Evolutionary conservation across 1,140 invertebrate species (phyloP).

Genomic region (Euwallacea similis): DNA sequence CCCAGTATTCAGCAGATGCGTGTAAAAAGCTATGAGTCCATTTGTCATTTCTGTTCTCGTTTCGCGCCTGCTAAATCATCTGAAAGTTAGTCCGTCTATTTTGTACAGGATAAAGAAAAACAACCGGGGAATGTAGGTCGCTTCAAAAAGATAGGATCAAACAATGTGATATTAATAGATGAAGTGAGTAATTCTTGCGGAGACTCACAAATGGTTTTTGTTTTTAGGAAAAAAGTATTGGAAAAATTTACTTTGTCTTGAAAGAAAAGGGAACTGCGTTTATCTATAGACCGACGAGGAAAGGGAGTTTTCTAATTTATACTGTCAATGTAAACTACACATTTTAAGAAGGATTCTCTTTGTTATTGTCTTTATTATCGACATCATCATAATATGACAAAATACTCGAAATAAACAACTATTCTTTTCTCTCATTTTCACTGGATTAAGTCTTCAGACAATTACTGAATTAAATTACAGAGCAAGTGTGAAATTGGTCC

Average conservation of each 20-base stretch:
- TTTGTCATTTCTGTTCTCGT: conserved; percentile 24
- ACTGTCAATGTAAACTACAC: no score
- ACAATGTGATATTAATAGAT: conserved; percentile 3
- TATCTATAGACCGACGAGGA: no score
- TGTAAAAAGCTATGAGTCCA: conserved; percentile 13
- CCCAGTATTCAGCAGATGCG: conserved; percentile 20
- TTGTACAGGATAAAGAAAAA: conserved; percentile 16
- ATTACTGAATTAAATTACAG: no score
- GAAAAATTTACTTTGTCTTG: background rate
- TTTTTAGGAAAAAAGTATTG: background rate
- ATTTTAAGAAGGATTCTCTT: no score
- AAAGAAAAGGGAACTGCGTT: background rate
- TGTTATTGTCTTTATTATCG: no score
- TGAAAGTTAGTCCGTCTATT: conserved; percentile 11
- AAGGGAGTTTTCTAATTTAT: no score
- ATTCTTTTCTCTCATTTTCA: no score
- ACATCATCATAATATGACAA: no score
- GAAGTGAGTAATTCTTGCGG: conserved; percentile 3
- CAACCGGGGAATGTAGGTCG: conserved; percentile 18
- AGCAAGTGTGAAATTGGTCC: no score
- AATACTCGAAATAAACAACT: no score
- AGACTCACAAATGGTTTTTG: background rate
- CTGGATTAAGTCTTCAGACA: no score
- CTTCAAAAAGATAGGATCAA: conserved; percentile 15
- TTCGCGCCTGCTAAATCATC: conserved; percentile 24